Percentiles rank a stretch among this genome's conserved stretches.
phyloP scores from a whole-genome alignment of 2,113 vertebrate species.

The Phaethornis superciliosus region DNA sequence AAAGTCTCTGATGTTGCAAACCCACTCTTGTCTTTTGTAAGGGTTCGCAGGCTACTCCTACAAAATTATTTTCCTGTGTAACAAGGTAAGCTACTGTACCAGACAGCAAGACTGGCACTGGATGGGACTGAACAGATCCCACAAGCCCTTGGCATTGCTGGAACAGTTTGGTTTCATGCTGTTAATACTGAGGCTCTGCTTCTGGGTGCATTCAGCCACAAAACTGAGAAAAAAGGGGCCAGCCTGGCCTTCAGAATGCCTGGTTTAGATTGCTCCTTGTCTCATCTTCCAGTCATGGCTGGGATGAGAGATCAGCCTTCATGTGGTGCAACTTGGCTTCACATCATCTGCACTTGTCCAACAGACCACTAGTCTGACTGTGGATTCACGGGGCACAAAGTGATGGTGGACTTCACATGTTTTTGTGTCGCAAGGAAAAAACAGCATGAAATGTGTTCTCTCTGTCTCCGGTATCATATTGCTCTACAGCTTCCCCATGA shows the following conservation, averaged over 20 bases:
- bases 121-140: background rate
- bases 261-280: fast-evolving
- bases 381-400: background rate
- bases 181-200: background rate
- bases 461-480: background rate
- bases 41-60: background rate
- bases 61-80: background rate
- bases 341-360: fast-evolving
- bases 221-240: background rate
- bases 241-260: background rate
- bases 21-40: background rate
- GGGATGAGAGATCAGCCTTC: fast-evolving
- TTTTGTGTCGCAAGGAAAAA: background rate
- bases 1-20: background rate
- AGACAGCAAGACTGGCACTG: background rate
- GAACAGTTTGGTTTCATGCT: background rate
- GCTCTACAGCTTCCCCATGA: background rate
- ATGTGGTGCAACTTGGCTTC: fast-evolving
- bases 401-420: background rate
- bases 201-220: background rate
- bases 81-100: background rate
- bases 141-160: background rate
- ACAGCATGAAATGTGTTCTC: background rate
- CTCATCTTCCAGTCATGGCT: fast-evolving
- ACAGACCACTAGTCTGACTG: background rate